Conservation (phyloP, 2,113 vertebrate genomes). For the Saccopteryx bilineata region DNA sequence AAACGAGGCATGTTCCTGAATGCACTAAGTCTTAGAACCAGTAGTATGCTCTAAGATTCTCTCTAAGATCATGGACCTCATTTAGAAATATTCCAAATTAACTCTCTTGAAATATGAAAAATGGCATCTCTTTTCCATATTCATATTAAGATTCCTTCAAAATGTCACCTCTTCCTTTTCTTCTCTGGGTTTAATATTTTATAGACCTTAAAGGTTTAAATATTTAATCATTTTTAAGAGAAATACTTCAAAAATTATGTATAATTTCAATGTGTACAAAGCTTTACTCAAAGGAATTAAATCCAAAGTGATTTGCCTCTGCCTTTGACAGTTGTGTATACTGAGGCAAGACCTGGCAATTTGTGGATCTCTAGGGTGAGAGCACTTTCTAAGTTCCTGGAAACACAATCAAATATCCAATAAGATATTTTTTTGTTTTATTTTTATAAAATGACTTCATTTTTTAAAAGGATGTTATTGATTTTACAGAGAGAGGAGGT, state of each 20-base stretch:
- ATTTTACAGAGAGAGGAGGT: no score
- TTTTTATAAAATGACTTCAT: not conserved
- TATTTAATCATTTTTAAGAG: slow-evolving; percentile 23
- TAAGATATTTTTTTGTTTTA: not conserved
- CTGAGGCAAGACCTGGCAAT: not conserved
- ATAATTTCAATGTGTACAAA: not conserved
- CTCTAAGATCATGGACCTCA: not conserved
- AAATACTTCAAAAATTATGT: slow-evolving; percentile 50
- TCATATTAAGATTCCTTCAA: not conserved
- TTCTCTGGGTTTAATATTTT: slow-evolving; percentile 42
- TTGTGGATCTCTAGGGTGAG: not conserved
- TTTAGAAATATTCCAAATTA: not conserved
- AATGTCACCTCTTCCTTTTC: not conserved
- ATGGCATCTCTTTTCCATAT: not conserved
- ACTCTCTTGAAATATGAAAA: slow-evolving; percentile 13
- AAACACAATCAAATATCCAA: not conserved
- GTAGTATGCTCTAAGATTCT: not conserved
- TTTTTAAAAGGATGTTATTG: not conserved
- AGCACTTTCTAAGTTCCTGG: not conserved
- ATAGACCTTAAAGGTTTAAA: slow-evolving; percentile 33
- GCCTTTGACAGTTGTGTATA: not conserved
- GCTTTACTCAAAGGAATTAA: slow-evolving; percentile 22
- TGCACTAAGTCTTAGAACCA: not conserved
- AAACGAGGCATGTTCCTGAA: not conserved
- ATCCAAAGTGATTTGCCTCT: slow-evolving; percentile 27